These are phyloP conservation scores for Lepidocyrtinus sp. DNA, from an alignment of 2,888 invertebrate genomes.

Conservation along the genomic window DNA sequence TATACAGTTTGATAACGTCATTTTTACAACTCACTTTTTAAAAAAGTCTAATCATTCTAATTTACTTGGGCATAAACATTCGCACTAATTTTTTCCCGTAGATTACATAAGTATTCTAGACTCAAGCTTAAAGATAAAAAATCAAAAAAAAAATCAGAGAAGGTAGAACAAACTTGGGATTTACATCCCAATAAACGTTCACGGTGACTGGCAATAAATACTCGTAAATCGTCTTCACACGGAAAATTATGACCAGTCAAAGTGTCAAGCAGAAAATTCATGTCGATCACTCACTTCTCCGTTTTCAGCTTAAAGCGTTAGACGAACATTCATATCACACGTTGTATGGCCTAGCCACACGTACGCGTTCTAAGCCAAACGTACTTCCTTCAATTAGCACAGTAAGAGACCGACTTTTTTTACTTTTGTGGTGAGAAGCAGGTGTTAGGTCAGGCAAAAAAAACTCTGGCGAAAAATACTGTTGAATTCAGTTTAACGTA, in stretches of 20 bases:
- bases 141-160: background rate
- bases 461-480: constrained; percentile 6
- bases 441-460: background rate
- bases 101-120: background rate
- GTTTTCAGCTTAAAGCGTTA: constrained; percentile 48
- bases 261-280: constrained; percentile 59
- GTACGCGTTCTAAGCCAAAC: constrained; percentile 15
- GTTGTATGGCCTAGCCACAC: constrained; percentile 28
- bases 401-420: constrained; percentile 17
- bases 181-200: constrained; percentile 53
- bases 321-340: constrained; percentile 45
- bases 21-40: background rate
- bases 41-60: constrained; percentile 4
- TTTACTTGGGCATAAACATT: constrained; percentile 10
- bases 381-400: constrained; percentile 52
- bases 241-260: constrained; percentile 61
- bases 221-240: constrained; percentile 41
- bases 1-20: constrained; percentile 11
- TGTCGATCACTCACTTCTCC: constrained; percentile 55
- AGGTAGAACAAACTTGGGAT: background rate
- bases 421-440: background rate
- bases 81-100: background rate
- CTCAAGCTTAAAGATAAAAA: background rate
- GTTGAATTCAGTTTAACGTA: constrained; percentile 6
- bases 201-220: constrained; percentile 50